These are phyloP conservation scores for Aricia agestis DNA, from an alignment of 1,140 invertebrate genomes.

Conservation along the genomic window DNA sequence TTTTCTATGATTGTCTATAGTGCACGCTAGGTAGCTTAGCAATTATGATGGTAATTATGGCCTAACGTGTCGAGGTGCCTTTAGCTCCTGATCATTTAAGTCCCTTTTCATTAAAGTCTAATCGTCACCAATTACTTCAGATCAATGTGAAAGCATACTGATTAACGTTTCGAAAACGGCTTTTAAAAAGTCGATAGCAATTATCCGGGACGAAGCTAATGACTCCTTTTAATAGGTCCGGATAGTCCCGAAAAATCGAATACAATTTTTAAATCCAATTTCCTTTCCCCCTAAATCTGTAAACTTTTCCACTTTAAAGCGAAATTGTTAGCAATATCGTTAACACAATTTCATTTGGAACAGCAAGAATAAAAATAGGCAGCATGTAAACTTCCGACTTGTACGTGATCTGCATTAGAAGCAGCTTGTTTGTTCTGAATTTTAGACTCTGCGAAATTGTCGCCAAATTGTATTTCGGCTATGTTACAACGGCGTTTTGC, in stretches of 20 bases:
- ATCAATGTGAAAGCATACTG: not conserved
- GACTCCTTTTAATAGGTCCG: slow-evolving; percentile 15
- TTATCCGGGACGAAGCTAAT: not conserved
- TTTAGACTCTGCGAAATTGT: slow-evolving; percentile 51
- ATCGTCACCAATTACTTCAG: not conserved
- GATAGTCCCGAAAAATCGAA: slow-evolving; percentile 2
- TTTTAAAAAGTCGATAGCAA: not conserved
- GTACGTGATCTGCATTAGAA: slow-evolving; percentile 38
- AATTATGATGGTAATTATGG: too few species aligned
- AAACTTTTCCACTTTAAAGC: slow-evolving; percentile 17
- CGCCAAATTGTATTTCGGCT: slow-evolving; percentile 26
- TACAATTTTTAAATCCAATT: slow-evolving; percentile 10
- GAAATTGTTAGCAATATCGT: slow-evolving; percentile 29
- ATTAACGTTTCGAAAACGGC: not conserved
- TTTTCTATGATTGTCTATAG: too few species aligned
- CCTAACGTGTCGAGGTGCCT: too few species aligned
- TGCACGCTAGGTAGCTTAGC: too few species aligned
- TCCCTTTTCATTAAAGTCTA: not conserved
- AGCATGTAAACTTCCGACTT: slow-evolving; percentile 31
- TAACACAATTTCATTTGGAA: slow-evolving; percentile 36
- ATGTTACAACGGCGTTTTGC: slow-evolving; percentile 16
- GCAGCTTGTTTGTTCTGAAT: slow-evolving; percentile 38
- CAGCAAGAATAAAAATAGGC: slow-evolving; percentile 36
- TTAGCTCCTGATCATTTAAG: too few species aligned
- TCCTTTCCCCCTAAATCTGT: slow-evolving; percentile 11